Evolutionary conservation across 64 coral and sea anemone genomes (phyloP).

Genomic region (Exaiptasia diaphana): DNA sequence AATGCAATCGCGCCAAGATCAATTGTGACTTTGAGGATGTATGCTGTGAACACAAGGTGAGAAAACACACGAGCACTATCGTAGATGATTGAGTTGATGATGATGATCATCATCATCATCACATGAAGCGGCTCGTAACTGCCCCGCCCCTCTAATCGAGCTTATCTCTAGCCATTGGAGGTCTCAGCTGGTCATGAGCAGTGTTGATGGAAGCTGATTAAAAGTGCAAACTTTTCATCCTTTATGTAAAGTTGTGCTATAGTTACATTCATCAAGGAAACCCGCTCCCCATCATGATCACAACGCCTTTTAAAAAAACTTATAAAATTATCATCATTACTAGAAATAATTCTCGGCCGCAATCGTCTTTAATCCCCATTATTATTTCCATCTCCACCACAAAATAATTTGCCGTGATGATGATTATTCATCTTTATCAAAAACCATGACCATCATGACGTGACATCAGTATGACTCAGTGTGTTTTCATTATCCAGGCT

Average conservation of each 20-base stretch:
- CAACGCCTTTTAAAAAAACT: background rate
- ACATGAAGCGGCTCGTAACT: background rate
- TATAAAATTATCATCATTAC: background rate
- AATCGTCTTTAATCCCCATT: background rate
- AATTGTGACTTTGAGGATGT: conserved; percentile 74
- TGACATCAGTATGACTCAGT: background rate
- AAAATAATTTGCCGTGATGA: background rate
- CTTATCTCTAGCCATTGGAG: background rate
- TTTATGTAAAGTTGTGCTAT: background rate
- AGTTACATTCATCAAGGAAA: background rate
- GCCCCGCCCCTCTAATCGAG: no score
- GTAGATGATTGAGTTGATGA: no score
- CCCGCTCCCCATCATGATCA: background rate
- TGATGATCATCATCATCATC: background rate
- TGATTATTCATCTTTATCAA: background rate
- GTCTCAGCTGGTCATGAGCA: background rate
- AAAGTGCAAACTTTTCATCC: background rate
- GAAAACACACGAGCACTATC: no score
- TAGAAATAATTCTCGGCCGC: no score
- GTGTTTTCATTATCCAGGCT: conserved; percentile 58
- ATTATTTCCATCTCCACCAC: background rate
- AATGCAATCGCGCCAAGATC: conserved; percentile 74
- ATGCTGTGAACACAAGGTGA: conserved; percentile 78
- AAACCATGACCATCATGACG: background rate
- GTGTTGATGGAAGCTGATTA: background rate